Evolutionary conservation across 2,113 vertebrate genomes (phyloP).

Genomic region (Stictonetta naevosa): DNA sequence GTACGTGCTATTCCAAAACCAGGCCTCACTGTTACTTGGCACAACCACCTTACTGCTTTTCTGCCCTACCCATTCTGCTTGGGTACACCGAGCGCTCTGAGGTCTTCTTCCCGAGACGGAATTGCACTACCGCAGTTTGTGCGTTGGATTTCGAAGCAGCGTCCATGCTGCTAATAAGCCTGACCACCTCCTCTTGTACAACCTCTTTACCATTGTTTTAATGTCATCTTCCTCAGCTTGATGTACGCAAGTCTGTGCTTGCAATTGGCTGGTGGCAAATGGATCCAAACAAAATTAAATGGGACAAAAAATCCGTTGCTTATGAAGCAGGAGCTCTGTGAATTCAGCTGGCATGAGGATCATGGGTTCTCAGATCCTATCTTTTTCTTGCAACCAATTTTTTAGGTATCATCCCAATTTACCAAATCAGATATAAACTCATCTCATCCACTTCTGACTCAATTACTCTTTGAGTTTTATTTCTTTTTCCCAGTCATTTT

Average conservation of each 20-base stretch:
- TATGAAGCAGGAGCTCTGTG: neutral
- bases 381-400: neutral
- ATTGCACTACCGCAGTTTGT: neutral
- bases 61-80: neutral
- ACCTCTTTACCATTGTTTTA: neutral
- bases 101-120: neutral
- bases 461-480: neutral
- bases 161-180: neutral
- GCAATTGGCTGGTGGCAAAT: neutral
- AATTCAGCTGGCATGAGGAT: neutral
- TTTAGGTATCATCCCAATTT: neutral
- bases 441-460: neutral
- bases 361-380: neutral
- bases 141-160: neutral
- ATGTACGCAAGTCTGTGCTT: neutral
- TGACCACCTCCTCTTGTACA: neutral
- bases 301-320: neutral
- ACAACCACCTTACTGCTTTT: neutral
- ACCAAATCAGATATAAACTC: neutral
- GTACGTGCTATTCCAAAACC: neutral
- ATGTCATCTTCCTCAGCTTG: neutral
- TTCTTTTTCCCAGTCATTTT: neutral
- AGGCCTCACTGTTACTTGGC: neutral
- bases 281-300: constrained; percentile 18
- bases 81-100: neutral